Evolutionary conservation across 2,888 invertebrate genomes (phyloP).

Genomic region (Volucella inflata): DNA sequence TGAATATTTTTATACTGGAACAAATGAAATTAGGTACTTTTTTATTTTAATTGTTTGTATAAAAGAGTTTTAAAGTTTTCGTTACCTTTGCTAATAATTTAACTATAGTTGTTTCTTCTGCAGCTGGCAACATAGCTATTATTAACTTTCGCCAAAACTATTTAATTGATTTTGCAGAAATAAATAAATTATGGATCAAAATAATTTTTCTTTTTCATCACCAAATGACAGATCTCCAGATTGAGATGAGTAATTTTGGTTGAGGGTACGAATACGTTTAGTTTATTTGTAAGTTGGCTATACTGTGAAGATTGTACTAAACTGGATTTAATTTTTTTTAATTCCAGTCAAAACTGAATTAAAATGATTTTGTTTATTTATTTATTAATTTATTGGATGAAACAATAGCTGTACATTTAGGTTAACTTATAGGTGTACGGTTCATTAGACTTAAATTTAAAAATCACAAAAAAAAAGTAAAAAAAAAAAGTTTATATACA

Average conservation of each 20-base stretch:
- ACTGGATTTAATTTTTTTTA: not conserved
- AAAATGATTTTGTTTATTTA: too few relatives aligned
- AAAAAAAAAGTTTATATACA: too few relatives aligned
- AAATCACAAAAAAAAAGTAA: too few relatives aligned
- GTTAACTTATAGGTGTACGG: too few relatives aligned
- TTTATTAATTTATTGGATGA: too few relatives aligned
- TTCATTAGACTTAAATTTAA: too few relatives aligned
- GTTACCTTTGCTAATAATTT: constrained; percentile 85
- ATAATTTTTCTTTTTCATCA: constrained; percentile 60
- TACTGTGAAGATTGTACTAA: constrained; percentile 13
- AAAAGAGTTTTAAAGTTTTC: not conserved
- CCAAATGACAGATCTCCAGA: constrained; percentile 52
- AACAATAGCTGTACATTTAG: too few relatives aligned
- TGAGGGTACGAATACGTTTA: not conserved
- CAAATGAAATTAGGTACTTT: constrained; percentile 55
- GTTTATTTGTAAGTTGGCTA: constrained; percentile 21
- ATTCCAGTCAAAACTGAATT: constrained; percentile 16
- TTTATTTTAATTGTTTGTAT: constrained; percentile 40
- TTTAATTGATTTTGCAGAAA: constrained; percentile 13
- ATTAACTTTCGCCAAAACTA: not conserved
- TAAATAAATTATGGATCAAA: constrained; percentile 50
- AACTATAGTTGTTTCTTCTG: constrained; percentile 85
- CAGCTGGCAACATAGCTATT: constrained; percentile 78
- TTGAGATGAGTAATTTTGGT: constrained; percentile 66
- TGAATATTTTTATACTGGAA: constrained; percentile 89